These are phyloP conservation scores for Petrolisthes cinctipes DNA, from an alignment of 2,888 invertebrate genomes.

Conservation along the genomic window DNA sequence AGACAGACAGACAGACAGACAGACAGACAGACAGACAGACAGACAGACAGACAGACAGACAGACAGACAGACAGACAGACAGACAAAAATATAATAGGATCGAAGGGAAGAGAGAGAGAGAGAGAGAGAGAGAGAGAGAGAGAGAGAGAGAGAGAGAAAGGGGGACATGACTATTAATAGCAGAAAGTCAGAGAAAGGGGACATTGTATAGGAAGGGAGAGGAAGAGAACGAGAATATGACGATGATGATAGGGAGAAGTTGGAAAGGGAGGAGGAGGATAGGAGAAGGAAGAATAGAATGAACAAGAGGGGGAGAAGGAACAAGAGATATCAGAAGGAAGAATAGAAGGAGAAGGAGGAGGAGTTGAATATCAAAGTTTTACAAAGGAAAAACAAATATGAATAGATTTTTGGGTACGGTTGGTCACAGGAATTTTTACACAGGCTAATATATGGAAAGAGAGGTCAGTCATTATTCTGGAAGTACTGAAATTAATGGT, in stretches of 20 bases:
- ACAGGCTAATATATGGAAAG: no score
- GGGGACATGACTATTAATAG: background rate
- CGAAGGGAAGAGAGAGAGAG: background rate
- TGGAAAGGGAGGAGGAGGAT: background rate
- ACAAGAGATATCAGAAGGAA: background rate
- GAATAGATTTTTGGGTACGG: no score
- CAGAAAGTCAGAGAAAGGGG: background rate
- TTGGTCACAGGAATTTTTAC: no score
- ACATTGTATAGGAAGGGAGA: background rate
- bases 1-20: background rate
- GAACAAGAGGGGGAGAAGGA: background rate
- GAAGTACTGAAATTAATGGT: no score
- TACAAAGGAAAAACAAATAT: background rate
- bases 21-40: background rate
- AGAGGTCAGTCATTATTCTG: no score
- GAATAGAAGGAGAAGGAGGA: conserved; percentile 2
- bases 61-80: background rate
- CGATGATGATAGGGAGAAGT: background rate
- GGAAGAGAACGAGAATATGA: background rate
- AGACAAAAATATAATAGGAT: background rate
- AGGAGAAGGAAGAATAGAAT: background rate
- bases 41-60: background rate
- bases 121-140: conserved; percentile 7
- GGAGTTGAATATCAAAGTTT: background rate
- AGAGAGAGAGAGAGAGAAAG: background rate